Evolutionary conservation across 2,888 invertebrate genomes (phyloP).

Genomic region (Zhengitettix transpicula): DNA sequence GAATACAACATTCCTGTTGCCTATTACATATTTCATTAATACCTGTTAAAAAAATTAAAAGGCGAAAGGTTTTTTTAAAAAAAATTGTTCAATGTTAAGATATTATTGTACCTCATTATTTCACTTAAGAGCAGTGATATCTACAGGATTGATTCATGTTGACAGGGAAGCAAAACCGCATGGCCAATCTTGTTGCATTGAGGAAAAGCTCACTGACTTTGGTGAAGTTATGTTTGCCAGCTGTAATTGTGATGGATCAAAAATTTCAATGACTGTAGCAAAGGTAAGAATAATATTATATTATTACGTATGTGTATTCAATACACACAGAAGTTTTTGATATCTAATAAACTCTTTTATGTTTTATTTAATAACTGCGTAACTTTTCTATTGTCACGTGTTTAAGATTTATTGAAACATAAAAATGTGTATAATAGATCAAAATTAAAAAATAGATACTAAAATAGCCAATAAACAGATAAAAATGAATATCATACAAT

Average conservation of each 20-base stretch:
- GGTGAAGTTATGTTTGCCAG: slow-evolving; percentile 76
- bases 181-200: slow-evolving; percentile 61
- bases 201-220: slow-evolving; percentile 70
- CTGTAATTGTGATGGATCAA: slow-evolving; percentile 66
- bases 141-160: neutral
- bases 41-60: neutral
- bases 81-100: too few species aligned
- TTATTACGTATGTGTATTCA: neutral
- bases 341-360: too few species aligned
- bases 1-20: too few species aligned
- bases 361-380: too few species aligned
- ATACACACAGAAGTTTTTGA: neutral
- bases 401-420: too few species aligned
- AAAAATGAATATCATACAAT: too few species aligned
- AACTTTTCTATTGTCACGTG: too few species aligned
- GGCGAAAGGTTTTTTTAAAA: neutral
- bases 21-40: too few species aligned
- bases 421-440: too few species aligned
- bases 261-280: slow-evolving; percentile 71
- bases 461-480: too few species aligned
- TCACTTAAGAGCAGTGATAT: neutral
- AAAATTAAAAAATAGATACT: too few species aligned
- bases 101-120: too few species aligned
- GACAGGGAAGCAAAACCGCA: slow-evolving; percentile 63
- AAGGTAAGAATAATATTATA: slow-evolving; percentile 29